Base-by-base conservation (phyloP, 2,888 invertebrate genomes). In the Acrobasis consociella region DNA sequence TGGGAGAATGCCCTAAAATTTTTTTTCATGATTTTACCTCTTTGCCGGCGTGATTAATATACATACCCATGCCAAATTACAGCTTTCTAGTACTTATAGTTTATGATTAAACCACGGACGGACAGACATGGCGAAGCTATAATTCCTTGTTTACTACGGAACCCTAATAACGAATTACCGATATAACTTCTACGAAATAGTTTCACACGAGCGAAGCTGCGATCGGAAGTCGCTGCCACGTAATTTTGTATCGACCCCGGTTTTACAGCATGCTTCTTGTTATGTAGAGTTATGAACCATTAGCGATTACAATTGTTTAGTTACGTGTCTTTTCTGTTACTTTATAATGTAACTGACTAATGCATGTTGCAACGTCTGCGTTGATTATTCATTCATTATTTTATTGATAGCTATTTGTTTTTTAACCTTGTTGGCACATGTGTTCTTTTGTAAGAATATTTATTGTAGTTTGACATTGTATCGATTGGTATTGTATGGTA, bases 321-420 rank as follows among this genome's bases (percentile, higher is more conserved):
- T 49, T 61, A 61, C 61, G 61, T 61, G 61, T 53, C 53, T 53
- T 61, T 55, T 61, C 61, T 61, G n/a, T 61, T 53, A 22, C 53
- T 61, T 17, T 39, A 22, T 5, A 10, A 9, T 22, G 15, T 31
- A 17, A 52, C 15, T 60, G 42, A 60, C 15, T 60, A 52, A 60
- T 60, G 51, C 42, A 52, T 13, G 22, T 46, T 15, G 39, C 16
- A 15, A 56, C 46, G 46, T 46, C 13, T 46, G 31, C 31, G 37
- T 56, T n/a, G 11, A 39, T 39, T 56, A 1, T 56, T 56, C 56
- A 56, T 56, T 56, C 42, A 56, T 46, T 56, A 7, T 9, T 46
- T 56, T 56, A 56, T 42, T 16, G 16, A 15, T 55, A 38, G 13
- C 42, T 22, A 10, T n/a, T 52, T 52, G 13, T 52, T 31, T 46